Base-by-base conservation (phyloP, 2,113 vertebrate species). In the Balaenoptera acutorostrata region DNA sequence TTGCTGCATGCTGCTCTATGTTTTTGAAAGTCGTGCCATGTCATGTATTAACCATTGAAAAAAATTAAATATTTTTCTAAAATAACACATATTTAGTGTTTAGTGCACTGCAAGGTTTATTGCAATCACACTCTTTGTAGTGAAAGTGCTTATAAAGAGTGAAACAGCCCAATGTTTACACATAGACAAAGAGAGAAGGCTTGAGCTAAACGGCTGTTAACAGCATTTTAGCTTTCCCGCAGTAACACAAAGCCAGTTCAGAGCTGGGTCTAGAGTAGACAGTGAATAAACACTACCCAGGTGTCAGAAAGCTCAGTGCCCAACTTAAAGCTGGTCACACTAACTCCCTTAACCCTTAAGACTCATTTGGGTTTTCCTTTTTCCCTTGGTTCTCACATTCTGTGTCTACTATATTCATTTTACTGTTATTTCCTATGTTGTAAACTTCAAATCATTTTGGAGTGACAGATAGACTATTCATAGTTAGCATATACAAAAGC, bases 221-320 rank as follows among this genome's bases (percentile, higher is more conserved):
- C 36, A 72, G 33, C 27, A 3, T 6, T 10, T 27, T 14, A 15
- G 12, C 17, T 52, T 25, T 12, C 0, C 46, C 4, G 25, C 3
- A 14, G 4, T 0, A 57, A 18, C 27, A 49, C 4, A 27, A 9
- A 78, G 20, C 2, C 21, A 14, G 8, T 1, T 27, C 20, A 33
- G 33, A 64, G 12, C 18, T 20, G 1, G 1, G 20, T 5, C 11
- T 12, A 44, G 17, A 57, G 14, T 1, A 68, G 36, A 49, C 36
- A 46, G 44, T 8, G 33, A 36, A 36, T 11, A 23, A 81, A 33
- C 55, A 29, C 13, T 14, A 10, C 29, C 39, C 55, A 31, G 20
- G 49, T 7, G 2, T 41, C 57, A 14, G 49, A 36, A 49, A 31
- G 11, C 64, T 68, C 44, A 10, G 8, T 23, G 7, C 23, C n/a